Conservation (phyloP, 2,797 vertebrate species). For the Acanthis flammea region DNA sequence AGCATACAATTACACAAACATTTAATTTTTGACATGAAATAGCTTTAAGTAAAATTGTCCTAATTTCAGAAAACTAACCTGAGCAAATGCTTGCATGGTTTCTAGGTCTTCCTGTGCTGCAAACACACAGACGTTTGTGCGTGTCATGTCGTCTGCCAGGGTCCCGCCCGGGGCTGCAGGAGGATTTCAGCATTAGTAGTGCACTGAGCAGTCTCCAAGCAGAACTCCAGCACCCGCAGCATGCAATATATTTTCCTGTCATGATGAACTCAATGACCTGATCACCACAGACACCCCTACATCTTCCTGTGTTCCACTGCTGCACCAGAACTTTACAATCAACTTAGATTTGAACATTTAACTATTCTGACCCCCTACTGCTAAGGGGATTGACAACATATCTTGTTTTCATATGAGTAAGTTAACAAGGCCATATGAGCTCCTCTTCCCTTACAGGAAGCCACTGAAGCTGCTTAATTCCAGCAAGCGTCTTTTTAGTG, state of each 20-base stretch:
- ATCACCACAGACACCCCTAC: neutral
- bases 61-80: constrained; percentile 75
- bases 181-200: neutral
- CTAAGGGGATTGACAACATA: neutral
- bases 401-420: neutral
- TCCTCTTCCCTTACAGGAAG: neutral
- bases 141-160: constrained; percentile 92
- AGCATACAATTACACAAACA: neutral
- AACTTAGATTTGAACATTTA: neutral
- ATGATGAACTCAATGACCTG: neutral
- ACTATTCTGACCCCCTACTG: neutral
- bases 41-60: neutral
- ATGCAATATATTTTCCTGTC: accelerated
- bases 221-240: neutral
- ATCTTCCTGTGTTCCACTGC: neutral
- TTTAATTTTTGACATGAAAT: neutral
- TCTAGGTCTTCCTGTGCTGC: constrained; percentile 96
- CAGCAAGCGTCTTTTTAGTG: neutral
- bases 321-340: neutral
- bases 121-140: constrained; percentile 95
- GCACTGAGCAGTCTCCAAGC: neutral
- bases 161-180: constrained; percentile 91
- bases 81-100: constrained; percentile 98
- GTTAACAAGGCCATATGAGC: neutral
- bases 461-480: neutral